Percentiles rank a stretch among this genome's conserved stretches.
Evolutionary conservation across 2,113 vertebrate genomes (phyloP).

Genomic region (Toxotes chatareus): DNA sequence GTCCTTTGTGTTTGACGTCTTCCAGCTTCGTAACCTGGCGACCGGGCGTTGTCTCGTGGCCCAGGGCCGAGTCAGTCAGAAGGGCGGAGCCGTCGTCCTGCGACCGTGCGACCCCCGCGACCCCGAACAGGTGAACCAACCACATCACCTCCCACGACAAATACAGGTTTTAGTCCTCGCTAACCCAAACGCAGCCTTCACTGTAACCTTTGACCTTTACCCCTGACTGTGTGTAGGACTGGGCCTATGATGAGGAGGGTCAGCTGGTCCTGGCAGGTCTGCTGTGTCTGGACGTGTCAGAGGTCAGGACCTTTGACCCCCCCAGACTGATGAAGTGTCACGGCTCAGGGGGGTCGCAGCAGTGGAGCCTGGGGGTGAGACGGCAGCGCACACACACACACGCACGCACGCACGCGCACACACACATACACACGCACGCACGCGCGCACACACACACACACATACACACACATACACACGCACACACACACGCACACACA

Average conservation of each 20-base stretch:
- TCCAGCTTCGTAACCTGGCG: conserved; percentile 90
- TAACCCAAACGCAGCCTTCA: not conserved
- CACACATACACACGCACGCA: too few relatives aligned
- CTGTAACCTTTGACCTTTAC: not conserved
- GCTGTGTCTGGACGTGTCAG: conserved; percentile 93
- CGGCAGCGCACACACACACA: conserved; percentile 1
- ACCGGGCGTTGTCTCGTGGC: conserved; percentile 90
- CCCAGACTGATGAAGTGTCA: conserved; percentile 98
- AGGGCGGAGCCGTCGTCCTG: conserved; percentile 91
- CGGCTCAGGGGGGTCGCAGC: conserved; percentile 95
- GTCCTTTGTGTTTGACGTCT: not conserved
- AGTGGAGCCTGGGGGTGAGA: conserved; percentile 93
- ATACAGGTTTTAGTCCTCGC: not conserved
- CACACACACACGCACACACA: conserved; percentile 9
- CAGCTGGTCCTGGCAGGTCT: conserved; percentile 92
- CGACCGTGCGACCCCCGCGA: conserved; percentile 89
- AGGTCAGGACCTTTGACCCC: conserved; percentile 90
- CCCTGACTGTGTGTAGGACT: conserved; percentile 82
- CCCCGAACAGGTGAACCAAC: conserved; percentile 88
- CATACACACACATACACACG: conserved; percentile 16
- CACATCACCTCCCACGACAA: not conserved
- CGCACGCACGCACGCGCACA: too few relatives aligned
- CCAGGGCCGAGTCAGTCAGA: conserved; percentile 94
- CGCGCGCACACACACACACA: not conserved
- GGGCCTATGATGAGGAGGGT: conserved; percentile 94